phyloP scores from a whole-genome alignment of 2,113 vertebrate genomes.

The Epinephelus cyanopodus region DNA sequence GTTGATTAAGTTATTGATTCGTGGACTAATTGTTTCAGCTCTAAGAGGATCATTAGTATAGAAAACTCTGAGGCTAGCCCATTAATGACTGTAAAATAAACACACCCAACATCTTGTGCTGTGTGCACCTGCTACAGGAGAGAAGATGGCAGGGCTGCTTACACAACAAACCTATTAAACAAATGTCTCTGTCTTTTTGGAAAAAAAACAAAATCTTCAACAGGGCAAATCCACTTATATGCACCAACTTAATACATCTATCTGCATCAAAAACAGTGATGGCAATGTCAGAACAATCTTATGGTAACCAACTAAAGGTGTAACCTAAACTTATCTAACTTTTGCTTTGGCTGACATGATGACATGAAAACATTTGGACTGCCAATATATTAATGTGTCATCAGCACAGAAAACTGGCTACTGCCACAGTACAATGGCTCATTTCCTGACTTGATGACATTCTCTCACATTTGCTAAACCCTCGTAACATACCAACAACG shows the following conservation, averaged over 20 bases:
- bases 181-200: background rate
- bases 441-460: background rate
- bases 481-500: background rate
- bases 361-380: too few relatives aligned
- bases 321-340: background rate
- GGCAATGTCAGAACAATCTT: background rate
- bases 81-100: background rate
- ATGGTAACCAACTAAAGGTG: background rate
- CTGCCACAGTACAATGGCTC: background rate
- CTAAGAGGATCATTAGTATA: background rate
- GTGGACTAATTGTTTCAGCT: background rate
- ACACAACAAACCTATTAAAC: background rate
- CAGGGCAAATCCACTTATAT: background rate
- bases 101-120: background rate
- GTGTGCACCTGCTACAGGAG: background rate
- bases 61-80: background rate
- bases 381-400: background rate
- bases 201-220: background rate
- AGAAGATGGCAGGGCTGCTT: background rate
- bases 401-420: background rate
- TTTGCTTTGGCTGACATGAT: background rate
- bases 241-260: background rate
- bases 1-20: background rate
- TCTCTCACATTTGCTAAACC: constrained; percentile 2
- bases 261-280: background rate